A percentile compares a stretch with the other conserved stretches of the same genome.
phyloP scores from a whole-genome alignment of 2,113 vertebrate species.

The Tympanuchus pallidicinctus region DNA sequence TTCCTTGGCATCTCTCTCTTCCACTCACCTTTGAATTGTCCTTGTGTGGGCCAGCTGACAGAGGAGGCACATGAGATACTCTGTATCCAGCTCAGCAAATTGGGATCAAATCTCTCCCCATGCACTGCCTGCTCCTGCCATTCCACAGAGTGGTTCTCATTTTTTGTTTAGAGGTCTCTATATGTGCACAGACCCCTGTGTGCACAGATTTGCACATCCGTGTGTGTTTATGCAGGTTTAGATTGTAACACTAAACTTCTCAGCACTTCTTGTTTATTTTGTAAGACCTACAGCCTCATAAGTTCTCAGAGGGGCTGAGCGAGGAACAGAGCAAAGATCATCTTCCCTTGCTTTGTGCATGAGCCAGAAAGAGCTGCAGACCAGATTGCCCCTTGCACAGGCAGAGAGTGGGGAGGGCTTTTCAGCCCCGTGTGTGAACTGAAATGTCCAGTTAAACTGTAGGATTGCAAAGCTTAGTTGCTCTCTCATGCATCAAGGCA shows the following conservation, averaged over 20 bases:
- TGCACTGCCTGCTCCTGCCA: neutral
- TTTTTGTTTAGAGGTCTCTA: neutral
- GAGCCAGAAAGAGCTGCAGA: neutral
- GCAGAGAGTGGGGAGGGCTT: neutral
- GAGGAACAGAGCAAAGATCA: neutral
- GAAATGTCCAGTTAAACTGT: neutral
- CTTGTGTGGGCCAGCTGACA: accelerated
- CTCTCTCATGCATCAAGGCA: neutral
- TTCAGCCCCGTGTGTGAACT: accelerated
- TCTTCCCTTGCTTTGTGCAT: accelerated
- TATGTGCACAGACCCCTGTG: neutral
- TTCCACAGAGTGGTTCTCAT: neutral
- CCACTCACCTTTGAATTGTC: neutral
- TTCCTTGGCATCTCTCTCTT: neutral
- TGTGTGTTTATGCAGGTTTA: neutral
- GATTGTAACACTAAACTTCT: neutral
- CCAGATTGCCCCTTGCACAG: neutral
- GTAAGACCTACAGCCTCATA: neutral
- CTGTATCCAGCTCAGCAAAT: neutral
- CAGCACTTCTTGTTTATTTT: neutral
- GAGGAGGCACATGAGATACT: neutral
- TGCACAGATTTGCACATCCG: accelerated
- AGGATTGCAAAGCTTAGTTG: neutral
- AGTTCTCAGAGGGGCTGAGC: neutral
- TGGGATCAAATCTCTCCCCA: accelerated